Conservation (phyloP, 2,797 vertebrate genomes). For the Erithacus rubecula region DNA sequence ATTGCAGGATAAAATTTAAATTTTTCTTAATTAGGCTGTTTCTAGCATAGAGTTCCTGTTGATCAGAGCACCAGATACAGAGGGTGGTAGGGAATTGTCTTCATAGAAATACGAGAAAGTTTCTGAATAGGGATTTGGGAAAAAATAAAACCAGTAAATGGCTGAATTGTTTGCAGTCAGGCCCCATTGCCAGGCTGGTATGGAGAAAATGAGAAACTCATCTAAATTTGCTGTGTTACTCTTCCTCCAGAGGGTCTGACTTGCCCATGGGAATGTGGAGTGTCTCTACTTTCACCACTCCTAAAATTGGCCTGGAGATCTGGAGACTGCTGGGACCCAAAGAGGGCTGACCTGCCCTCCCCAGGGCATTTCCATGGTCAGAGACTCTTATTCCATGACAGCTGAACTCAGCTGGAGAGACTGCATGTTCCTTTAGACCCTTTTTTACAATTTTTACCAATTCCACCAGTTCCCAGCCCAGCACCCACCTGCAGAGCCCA, state of each 20-base stretch:
- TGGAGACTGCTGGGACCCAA: background rate
- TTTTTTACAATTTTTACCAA: background rate
- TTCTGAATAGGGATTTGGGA: background rate
- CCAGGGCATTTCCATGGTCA: background rate
- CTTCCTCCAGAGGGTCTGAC: background rate
- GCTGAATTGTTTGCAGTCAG: background rate
- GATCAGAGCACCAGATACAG: constrained; percentile 41
- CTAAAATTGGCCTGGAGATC: background rate
- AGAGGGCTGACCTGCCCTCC: fast-evolving
- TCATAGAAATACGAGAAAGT: background rate
- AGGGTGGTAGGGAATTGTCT: background rate
- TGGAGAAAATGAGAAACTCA: background rate
- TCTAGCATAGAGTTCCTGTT: background rate
- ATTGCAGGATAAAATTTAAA: constrained; percentile 46
- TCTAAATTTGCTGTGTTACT: background rate
- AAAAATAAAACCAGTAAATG: fast-evolving
- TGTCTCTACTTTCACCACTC: background rate
- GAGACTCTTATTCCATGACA: background rate
- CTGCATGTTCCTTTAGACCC: fast-evolving
- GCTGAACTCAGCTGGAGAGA: background rate
- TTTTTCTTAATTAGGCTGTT: constrained; percentile 61
- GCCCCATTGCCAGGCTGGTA: background rate
- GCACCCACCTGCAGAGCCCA: background rate
- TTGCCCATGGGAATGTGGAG: background rate
- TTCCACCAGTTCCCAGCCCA: background rate